Percentiles rank a stretch among this genome's conserved stretches.
phyloP scores from a whole-genome alignment of 2,797 vertebrate species.

The Labroides dimidiatus region DNA sequence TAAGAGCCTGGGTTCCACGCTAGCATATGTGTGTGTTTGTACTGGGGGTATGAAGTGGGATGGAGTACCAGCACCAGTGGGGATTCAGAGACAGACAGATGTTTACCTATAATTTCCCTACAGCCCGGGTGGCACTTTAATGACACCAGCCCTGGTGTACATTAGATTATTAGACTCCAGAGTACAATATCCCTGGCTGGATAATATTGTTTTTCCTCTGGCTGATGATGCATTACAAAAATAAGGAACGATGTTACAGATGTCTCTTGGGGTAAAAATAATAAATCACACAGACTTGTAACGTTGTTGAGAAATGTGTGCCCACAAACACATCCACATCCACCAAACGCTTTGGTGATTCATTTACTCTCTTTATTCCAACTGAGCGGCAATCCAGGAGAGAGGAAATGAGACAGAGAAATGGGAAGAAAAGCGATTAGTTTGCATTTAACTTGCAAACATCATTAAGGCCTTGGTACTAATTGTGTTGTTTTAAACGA shows the following conservation, averaged over 20 bases:
- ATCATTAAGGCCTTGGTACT: constrained; percentile 77
- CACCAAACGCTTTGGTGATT: constrained; percentile 73
- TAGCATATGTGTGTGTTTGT: constrained; percentile 35
- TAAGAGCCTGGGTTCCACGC: constrained; percentile 22
- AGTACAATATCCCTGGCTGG: constrained; percentile 84
- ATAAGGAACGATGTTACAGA: constrained; percentile 84
- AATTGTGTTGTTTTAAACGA: constrained; percentile 85
- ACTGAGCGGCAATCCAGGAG: constrained; percentile 50
- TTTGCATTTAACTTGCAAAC: constrained; percentile 83
- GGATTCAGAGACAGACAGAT: constrained; percentile 71
- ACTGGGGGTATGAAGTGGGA: constrained; percentile 33
- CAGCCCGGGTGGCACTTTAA: constrained; percentile 81
- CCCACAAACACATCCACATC: constrained; percentile 62
- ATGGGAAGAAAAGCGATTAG: constrained; percentile 59
- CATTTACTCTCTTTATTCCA: constrained; percentile 74
- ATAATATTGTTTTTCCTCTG: constrained; percentile 85
- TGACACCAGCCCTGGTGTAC: constrained; percentile 77
- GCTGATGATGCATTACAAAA: constrained; percentile 88
- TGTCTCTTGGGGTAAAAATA: constrained; percentile 83
- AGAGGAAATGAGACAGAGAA: constrained; percentile 68
- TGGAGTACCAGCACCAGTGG: constrained; percentile 41
- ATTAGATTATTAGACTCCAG: constrained; percentile 86
- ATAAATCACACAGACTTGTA: constrained; percentile 82
- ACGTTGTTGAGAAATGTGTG: constrained; percentile 67
- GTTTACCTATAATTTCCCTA: constrained; percentile 71